phyloP scores from a whole-genome alignment of 1,140 invertebrate genomes.

The Anagrus nilaparvatae region DNA sequence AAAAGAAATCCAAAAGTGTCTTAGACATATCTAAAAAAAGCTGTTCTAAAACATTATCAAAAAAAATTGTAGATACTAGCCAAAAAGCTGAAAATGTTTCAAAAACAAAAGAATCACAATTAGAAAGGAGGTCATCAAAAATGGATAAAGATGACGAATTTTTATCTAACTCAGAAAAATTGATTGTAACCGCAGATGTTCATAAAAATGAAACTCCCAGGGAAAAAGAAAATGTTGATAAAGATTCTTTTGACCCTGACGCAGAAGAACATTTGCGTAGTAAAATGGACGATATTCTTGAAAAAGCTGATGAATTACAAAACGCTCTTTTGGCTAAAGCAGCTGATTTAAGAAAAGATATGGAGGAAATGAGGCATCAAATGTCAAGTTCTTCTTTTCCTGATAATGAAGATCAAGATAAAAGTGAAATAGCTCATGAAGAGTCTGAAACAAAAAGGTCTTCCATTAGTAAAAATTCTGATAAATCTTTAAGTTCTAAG shows the following conservation, averaged over 20 bases:
- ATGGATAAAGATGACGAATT: too few relatives aligned
- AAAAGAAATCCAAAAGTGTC: constrained; percentile 26
- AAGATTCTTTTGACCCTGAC: constrained; percentile 10
- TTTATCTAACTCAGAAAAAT: too few relatives aligned
- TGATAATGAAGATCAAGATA: too few relatives aligned
- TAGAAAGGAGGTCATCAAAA: too few relatives aligned
- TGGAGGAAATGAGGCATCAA: constrained; percentile 32
- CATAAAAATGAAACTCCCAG: constrained; percentile 31
- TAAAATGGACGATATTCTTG: constrained; percentile 27
- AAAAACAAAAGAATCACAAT: too few relatives aligned
- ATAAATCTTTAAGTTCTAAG: constrained; percentile 13
- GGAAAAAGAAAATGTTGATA: constrained; percentile 19
- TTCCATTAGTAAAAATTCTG: constrained; percentile 15
- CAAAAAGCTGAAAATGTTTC: too few relatives aligned
- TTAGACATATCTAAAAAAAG: too few relatives aligned
- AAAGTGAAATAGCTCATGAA: constrained; percentile 13
- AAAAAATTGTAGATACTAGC: too few relatives aligned
- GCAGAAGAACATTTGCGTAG: constrained; percentile 14
- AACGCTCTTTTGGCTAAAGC: constrained; percentile 26
- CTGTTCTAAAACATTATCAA: too few relatives aligned
- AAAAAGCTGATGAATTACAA: constrained; percentile 27
- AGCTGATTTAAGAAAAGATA: constrained; percentile 30
- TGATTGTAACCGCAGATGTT: constrained; percentile 33
- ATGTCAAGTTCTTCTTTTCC: too few relatives aligned
- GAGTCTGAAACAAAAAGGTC: constrained; percentile 11